Base-by-base conservation (phyloP, 2,113 vertebrate species). In the Spea bombifrons region DNA sequence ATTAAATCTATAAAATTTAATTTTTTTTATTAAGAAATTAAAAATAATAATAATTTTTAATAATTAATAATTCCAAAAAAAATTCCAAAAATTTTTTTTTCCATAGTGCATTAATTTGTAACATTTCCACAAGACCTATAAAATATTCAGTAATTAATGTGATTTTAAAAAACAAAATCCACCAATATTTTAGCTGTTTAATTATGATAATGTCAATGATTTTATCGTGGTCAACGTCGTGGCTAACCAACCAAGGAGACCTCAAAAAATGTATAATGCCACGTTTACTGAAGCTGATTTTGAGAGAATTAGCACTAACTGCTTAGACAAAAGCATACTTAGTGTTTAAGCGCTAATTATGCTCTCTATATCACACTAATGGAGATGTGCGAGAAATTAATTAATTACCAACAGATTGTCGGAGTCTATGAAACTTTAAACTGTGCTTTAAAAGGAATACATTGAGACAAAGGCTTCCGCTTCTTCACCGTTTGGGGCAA, bases 371-470 rank as follows among this genome's bases (percentile, higher is more conserved):
- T 75, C 50, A 71, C 72, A 55, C 47, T 70, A 81, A 81, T 72
- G 44, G 66, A 77, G 72, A 76, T 66, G 17, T 44, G 66, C 12
- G 57, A 73, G 73, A 55, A 78, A 57, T 68, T 72, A 78, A 57
- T 68, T 72, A 66, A 73, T 74, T 63, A 75, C 48, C n/a, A 67
- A 55, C 45, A 48, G 0, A 17, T 53, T 71, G 76, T 70, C 8
- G 48, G 43, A 46, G 43, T 55, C 66, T 44, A 3, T 8, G 13
- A 59, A 55, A 72, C 43, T 46, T n/a, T 5, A 64, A 49, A 77
- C 46, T 8, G 7, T 78, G 44, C 49, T 63, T 48, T 4, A 8
- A 63, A 61, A 50, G 17, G 10, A 59, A 44, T 7, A n/a, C 66
- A 61, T 3, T 48, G 4, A 9, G 7, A n/a, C 66, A 50, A 70